These are phyloP conservation scores for Laticauda colubrina DNA, from an alignment of 2,113 vertebrate genomes.

Conservation along the genomic window DNA sequence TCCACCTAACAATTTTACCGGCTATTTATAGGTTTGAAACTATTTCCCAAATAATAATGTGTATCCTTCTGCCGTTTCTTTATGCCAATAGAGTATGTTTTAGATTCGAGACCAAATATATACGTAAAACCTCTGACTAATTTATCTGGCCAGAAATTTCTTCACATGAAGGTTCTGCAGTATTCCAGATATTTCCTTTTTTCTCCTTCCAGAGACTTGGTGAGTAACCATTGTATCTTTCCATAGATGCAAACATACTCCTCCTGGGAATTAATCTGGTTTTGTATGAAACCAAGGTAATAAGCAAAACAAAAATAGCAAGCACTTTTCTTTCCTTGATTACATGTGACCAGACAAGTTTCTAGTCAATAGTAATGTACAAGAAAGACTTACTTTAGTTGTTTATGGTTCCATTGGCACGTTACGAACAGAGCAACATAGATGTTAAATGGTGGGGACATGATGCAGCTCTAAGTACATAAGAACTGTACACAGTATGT, in stretches of 20 bases:
- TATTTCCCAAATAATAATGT: background rate
- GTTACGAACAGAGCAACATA: background rate
- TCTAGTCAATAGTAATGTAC: background rate
- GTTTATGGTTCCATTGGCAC: background rate
- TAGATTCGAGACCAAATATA: background rate
- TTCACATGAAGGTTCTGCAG: background rate
- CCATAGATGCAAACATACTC: background rate
- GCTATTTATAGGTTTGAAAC: background rate
- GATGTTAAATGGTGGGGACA: background rate
- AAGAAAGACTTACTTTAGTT: background rate
- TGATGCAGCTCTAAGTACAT: background rate
- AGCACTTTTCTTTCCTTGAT: background rate
- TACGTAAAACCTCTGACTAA: background rate
- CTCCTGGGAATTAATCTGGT: slow-evolving; percentile 9
- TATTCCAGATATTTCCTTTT: slow-evolving; percentile 7
- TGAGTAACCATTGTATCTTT: background rate
- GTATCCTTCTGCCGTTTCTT: background rate
- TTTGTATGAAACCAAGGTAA: background rate
- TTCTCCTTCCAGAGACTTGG: background rate
- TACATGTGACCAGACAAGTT: background rate
- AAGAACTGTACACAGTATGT: background rate
- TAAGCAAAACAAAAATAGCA: background rate
- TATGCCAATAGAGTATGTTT: background rate
- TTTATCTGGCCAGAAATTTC: slow-evolving; percentile 13
- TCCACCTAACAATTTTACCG: background rate